Conservation (phyloP, 2,797 vertebrate species). For the Poeciliopsis paucimaculata region DNA sequence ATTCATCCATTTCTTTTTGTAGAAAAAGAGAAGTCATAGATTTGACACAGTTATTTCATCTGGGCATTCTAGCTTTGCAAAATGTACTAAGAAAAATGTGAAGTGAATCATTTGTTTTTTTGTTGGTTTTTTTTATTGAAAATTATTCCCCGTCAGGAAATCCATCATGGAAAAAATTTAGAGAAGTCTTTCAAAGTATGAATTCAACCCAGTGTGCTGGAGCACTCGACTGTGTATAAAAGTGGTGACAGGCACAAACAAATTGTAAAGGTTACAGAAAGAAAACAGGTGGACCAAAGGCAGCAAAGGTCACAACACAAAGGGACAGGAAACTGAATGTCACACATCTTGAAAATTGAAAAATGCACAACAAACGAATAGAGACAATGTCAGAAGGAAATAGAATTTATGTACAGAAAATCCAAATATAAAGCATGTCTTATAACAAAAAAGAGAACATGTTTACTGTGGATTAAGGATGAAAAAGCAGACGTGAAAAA, state of each 20-base stretch:
- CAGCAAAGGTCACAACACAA: constrained; percentile 1
- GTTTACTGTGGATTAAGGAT: not conserved
- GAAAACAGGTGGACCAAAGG: not conserved
- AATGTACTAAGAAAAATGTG: not conserved
- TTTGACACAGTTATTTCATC: not conserved
- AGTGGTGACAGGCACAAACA: not conserved
- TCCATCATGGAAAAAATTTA: not conserved
- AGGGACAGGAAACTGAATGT: not conserved
- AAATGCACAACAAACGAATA: not conserved
- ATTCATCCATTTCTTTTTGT: not conserved
- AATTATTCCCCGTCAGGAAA: not conserved
- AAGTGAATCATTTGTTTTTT: not conserved
- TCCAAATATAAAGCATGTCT: not conserved
- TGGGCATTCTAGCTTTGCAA: not conserved
- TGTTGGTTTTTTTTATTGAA: not conserved
- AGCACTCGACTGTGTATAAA: not conserved
- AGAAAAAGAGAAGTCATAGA: not conserved
- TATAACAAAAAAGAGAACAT: not conserved
- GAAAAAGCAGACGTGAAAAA: not conserved
- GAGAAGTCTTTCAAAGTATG: not conserved
- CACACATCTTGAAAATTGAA: not conserved
- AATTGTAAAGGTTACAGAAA: not conserved
- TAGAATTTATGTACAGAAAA: not conserved
- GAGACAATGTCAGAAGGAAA: not conserved
- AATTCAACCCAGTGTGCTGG: not conserved